Evolutionary conservation across 2,113 vertebrate species (phyloP), one percentile per base, ranked within the genome.

Genomic region (Myotis yumanensis): DNA sequence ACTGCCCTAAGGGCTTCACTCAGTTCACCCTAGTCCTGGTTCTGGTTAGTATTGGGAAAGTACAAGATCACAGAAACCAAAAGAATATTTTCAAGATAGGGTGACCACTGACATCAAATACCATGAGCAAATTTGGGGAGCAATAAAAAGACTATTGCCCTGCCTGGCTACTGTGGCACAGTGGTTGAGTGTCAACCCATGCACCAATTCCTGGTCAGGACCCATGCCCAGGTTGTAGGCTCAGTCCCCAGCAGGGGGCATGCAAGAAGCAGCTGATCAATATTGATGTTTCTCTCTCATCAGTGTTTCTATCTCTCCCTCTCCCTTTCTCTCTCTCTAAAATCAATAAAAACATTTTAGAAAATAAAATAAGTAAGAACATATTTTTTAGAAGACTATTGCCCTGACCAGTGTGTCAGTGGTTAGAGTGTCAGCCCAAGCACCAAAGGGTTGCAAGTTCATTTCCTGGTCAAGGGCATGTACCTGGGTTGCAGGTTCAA

Each of bases 1-100:
- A 43, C 43, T 43, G 43, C 43, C 43, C 43, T 68, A 83, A 69
- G 43, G 35, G 68, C 43, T 17, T 93, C 40, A 75, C 11, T 93
- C 40, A 69, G 4, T 75, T 83, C 5, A 66, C 17, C 25, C 28
- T 64, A 30, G 6, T 54, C 8, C 81, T 85, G 20, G 51, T 37
- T 16, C 54, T 77, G 3, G 23, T 92, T 95, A 79, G 37, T 90
- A 88, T 46, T 37, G 52, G n/a, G 68, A 66, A 97, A 52, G 7
- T 81, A 11, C 16, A 89, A 83, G 75, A 69, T 52, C 35, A 62
- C 17, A 93, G 46, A 95, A 89, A 35, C 15, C 68, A 91, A 92
- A 88, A 64, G 17, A 94, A 48, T 95, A 54, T 81, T 90, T 95
- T 69, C 72, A 95, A 54, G 43, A 43, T 62, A 35, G 20, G 30